Conservation (phyloP, 2,888 invertebrate genomes). For the Callimorpha dominula region DNA sequence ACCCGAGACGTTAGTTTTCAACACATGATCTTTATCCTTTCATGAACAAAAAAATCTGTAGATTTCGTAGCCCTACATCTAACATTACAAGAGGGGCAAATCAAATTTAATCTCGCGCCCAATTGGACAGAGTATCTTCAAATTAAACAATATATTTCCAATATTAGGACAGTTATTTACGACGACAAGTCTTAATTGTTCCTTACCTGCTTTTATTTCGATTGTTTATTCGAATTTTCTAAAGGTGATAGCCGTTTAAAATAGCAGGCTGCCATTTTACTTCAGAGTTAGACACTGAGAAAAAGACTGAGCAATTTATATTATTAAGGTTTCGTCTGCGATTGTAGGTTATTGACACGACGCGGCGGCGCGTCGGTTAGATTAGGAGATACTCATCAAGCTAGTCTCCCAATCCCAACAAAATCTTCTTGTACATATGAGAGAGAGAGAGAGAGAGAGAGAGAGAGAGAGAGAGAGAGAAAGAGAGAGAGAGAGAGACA, state of each 20-base stretch:
- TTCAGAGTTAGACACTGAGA: neutral
- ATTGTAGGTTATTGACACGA: neutral
- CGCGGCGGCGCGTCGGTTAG: no score
- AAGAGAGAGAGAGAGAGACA: no score
- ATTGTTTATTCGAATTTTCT: constrained; percentile 10
- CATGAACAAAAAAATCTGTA: neutral
- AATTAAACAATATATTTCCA: constrained; percentile 47
- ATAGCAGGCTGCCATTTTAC: neutral
- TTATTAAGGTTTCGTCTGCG: neutral
- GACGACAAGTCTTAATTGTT: constrained; percentile 23
- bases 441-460: no score
- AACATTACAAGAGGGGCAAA: constrained; percentile 43
- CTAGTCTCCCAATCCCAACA: no score
- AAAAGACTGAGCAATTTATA: neutral
- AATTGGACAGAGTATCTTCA: constrained; percentile 45
- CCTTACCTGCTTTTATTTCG: constrained; percentile 16
- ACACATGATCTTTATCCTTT: no score
- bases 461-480: no score
- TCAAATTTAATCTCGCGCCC: constrained; percentile 49
- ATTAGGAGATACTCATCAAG: no score
- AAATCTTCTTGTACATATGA: no score
- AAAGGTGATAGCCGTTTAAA: neutral
- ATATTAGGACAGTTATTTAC: constrained; percentile 43
- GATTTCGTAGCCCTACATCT: constrained; percentile 25
- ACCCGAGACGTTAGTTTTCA: no score